Evolutionary conservation across 2,113 vertebrate species (phyloP).

Genomic region (Rhabdomys dilectus): DNA sequence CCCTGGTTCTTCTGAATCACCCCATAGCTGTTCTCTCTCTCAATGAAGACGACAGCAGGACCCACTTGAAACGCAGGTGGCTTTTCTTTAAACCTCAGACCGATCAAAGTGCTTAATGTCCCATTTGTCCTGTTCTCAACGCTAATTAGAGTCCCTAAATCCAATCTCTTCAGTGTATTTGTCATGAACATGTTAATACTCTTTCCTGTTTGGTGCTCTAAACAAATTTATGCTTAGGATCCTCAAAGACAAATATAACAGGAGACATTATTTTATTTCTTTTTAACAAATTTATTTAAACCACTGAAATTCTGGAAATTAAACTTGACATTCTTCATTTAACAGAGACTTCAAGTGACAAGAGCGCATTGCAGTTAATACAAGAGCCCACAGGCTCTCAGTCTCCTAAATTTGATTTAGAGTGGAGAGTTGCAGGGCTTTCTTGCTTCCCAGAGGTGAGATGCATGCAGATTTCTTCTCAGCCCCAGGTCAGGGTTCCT

Average conservation of each 20-base stretch:
- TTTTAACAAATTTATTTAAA: slow-evolving; percentile 68
- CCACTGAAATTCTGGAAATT: slow-evolving; percentile 66
- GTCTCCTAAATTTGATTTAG: slow-evolving; percentile 44
- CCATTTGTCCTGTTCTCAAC: slow-evolving; percentile 46
- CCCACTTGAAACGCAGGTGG: slow-evolving; percentile 25
- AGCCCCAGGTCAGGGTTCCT: background rate
- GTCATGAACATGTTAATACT: slow-evolving; percentile 8
- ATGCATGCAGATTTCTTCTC: slow-evolving; percentile 23
- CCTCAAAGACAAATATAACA: slow-evolving; percentile 52
- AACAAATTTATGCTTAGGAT: slow-evolving; percentile 34
- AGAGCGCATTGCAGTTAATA: slow-evolving; percentile 48
- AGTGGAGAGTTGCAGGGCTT: background rate
- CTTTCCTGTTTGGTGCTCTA: slow-evolving; percentile 43
- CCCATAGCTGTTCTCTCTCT: background rate
- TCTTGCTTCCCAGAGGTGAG: slow-evolving; percentile 17
- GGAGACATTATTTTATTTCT: slow-evolving; percentile 49
- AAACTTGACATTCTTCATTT: slow-evolving; percentile 51
- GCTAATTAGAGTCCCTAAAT: slow-evolving; percentile 40
- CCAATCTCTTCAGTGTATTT: slow-evolving; percentile 13
- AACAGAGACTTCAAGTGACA: slow-evolving; percentile 58
- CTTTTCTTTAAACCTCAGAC: slow-evolving; percentile 50
- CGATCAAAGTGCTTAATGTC: slow-evolving; percentile 25
- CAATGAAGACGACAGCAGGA: background rate
- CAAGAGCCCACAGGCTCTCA: background rate
- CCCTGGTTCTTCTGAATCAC: background rate